These are phyloP conservation scores for Daktulosphaira vitifoliae DNA, from an alignment of 1,140 invertebrate genomes.

Conservation along the genomic window DNA sequence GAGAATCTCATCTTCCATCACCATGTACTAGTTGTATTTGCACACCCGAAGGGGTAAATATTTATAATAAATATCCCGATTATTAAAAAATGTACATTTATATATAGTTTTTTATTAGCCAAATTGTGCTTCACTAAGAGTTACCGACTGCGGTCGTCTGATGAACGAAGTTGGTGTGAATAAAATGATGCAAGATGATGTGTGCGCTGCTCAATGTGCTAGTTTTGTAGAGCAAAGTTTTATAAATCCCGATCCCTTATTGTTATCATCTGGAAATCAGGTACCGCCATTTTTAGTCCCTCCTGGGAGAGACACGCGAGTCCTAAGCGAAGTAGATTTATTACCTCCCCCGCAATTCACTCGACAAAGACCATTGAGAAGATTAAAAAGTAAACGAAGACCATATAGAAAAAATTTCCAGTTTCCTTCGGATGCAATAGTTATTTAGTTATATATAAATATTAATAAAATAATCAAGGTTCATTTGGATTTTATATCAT, in stretches of 20 bases:
- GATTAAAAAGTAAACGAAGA: conserved; percentile 11
- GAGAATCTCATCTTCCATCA: conserved; percentile 70
- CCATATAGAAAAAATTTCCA: conserved; percentile 20
- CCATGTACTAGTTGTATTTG: conserved; percentile 83
- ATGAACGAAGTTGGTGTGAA: conserved; percentile 71
- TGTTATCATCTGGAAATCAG: conserved; percentile 10
- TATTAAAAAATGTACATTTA: neutral
- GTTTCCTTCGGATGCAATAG: conserved; percentile 13
- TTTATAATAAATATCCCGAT: neutral
- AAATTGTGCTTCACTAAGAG: conserved; percentile 77
- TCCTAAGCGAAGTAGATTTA: conserved; percentile 15
- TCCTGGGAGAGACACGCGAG: neutral
- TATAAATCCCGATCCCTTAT: neutral
- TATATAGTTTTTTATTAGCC: conserved; percentile 52
- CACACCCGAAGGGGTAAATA: conserved; percentile 55
- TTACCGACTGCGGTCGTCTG: conserved; percentile 77
- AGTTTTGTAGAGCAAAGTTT: conserved; percentile 21
- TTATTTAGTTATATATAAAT: conserved; percentile 18
- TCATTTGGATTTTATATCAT: no score
- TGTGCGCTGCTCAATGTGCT: conserved; percentile 77
- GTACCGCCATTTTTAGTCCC: conserved; percentile 15
- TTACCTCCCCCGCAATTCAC: conserved; percentile 11
- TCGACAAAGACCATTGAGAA: conserved; percentile 2
- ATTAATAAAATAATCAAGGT: no score
- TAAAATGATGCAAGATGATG: conserved; percentile 71